Evolutionary conservation across 2,888 invertebrate genomes (phyloP).

Genomic region (Apoda limacodes): DNA sequence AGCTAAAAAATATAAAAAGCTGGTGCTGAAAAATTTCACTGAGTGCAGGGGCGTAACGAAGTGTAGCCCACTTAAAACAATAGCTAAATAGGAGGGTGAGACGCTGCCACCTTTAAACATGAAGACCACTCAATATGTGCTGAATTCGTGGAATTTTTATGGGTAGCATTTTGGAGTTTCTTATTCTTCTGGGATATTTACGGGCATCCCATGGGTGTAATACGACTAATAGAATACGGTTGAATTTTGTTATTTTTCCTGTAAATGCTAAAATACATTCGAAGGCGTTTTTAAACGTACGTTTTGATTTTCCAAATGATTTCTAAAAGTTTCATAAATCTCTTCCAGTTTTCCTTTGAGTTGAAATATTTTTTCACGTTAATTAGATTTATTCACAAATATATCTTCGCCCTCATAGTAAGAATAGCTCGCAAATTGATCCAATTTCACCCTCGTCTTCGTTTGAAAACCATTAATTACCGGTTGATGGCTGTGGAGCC

Average conservation of each 20-base stretch:
- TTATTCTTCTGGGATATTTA: slow-evolving; percentile 56
- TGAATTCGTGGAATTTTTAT: slow-evolving; percentile 61
- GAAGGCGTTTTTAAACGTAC: no score
- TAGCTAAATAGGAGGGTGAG: slow-evolving; percentile 60
- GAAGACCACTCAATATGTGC: slow-evolving; percentile 61
- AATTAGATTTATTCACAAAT: slow-evolving; percentile 30
- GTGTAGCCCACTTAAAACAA: slow-evolving; percentile 66
- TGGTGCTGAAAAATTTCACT: slow-evolving; percentile 50
- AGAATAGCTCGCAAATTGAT: slow-evolving; percentile 59
- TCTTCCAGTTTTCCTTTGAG: no score
- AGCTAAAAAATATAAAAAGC: slow-evolving; percentile 52
- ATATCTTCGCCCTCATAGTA: slow-evolving; percentile 31
- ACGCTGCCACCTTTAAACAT: slow-evolving; percentile 38
- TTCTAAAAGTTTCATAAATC: no score
- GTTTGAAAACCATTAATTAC: slow-evolving; percentile 60
- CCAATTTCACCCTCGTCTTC: slow-evolving; percentile 56
- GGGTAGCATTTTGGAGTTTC: slow-evolving; percentile 41
- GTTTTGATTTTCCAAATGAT: no score
- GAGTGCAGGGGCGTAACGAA: slow-evolving; percentile 63
- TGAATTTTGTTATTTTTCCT: no score
- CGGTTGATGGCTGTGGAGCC: slow-evolving; percentile 38
- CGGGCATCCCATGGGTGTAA: slow-evolving; percentile 39
- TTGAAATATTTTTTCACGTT: no score
- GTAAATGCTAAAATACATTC: no score
- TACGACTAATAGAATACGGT: slow-evolving; percentile 41